phyloP scores from a whole-genome alignment of 1,140 invertebrate species.

The Formica selysi region DNA sequence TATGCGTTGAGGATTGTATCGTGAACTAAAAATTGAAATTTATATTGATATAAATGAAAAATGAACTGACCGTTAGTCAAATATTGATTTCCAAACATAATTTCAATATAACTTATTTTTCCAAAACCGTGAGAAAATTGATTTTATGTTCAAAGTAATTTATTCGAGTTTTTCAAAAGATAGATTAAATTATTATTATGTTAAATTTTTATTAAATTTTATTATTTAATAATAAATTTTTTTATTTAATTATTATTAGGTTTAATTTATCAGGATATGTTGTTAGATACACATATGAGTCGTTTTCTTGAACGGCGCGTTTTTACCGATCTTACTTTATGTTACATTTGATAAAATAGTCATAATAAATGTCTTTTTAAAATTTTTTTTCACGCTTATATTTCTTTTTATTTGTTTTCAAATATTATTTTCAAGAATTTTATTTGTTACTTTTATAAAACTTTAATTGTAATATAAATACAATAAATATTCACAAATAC shows the following conservation, averaged over 20 bases:
- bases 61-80: conserved; percentile 1
- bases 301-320: no score
- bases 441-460: no score
- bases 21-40: not conserved
- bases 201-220: not conserved
- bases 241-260: no score
- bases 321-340: no score
- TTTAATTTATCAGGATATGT: not conserved
- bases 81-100: not conserved
- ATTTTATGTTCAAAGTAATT: not conserved
- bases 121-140: not conserved
- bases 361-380: no score
- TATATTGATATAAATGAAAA: not conserved
- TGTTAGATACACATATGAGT: not conserved
- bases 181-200: not conserved
- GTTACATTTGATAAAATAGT: no score
- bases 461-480: no score
- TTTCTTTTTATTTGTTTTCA: no score
- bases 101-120: not conserved
- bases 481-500: no score
- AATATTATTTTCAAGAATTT: no score
- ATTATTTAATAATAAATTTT: no score
- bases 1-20: not conserved
- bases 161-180: not conserved
- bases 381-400: no score